Base-by-base conservation (phyloP, 2,113 vertebrate genomes). In the Pachycephala philippinensis region DNA sequence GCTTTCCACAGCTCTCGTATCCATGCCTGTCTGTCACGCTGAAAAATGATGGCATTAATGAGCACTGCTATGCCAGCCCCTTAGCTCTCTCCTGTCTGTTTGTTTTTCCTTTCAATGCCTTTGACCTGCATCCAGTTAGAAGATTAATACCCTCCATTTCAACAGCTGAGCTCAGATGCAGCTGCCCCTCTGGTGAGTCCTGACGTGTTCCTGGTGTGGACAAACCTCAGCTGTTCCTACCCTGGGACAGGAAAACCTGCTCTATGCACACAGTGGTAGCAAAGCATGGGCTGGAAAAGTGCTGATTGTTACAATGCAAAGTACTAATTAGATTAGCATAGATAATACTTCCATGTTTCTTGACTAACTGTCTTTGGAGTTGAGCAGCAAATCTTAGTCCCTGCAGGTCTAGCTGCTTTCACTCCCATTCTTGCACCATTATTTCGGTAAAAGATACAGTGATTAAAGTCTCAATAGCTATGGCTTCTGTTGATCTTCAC, bases 91-190 rank as follows among this genome's bases (percentile, higher is more conserved):
- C 50, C 52, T 83, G 68, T 45, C 68, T 91, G 60, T 95, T 70
- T 97, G 61, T 61, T 89, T 95, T 95, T 79, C 74, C 53, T 87
- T 91, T 94, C 78, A 69, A 31, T 70, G 50, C 30, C 54, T 90
- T 72, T 87, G 89, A 90, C 63, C 54, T 77, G n/a, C 66, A 78
- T 87, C 45, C 70, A 85, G 30, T 8, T 5, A 14, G 30, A 87
- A 85, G 82, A 95, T 72, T 40, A 87, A 96, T 85, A 61, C 3
- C 10, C 31, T 49, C 57, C 42, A 19, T 49, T 69, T 83, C 79
- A 92, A 66, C 74, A 79, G 61, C 77, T 19, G 54, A 79, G 66
- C 40, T 49, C 75, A 78, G 65, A 74, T 59, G 44, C 52, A 95
- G 28, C 61, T 87, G 61, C 26, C 33, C 30, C 33, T 64, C 52